Conservation (phyloP, 2,888 invertebrate species). For the Pristionchus maxplancki region DNA sequence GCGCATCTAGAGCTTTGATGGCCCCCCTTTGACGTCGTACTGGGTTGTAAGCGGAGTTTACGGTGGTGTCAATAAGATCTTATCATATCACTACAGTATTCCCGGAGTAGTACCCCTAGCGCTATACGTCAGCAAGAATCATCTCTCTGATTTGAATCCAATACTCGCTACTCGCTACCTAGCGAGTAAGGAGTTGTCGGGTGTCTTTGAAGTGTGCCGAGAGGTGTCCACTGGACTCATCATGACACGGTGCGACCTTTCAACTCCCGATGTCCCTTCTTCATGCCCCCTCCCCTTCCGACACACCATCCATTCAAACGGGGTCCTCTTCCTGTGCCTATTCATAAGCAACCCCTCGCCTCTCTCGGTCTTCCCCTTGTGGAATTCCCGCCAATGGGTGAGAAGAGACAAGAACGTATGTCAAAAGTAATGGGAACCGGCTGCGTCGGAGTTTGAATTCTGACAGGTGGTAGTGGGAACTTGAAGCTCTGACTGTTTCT, state of each 20-base stretch:
- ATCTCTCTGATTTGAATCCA: neutral
- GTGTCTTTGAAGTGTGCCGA: neutral
- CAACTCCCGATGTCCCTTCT: slow-evolving; percentile 20
- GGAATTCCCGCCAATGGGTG: slow-evolving; percentile 24
- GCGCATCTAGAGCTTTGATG: neutral
- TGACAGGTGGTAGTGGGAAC: neutral
- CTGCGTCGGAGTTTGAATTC: slow-evolving; percentile 1
- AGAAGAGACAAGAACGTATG: neutral
- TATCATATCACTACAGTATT: neutral
- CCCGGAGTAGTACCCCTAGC: neutral
- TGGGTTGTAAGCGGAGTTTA: neutral
- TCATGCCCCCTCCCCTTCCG: neutral
- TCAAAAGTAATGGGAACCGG: slow-evolving; percentile 35
- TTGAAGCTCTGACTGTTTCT: neutral
- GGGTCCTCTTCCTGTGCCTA: slow-evolving; percentile 14
- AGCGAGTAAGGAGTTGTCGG: no score
- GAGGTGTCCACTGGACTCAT: no score
- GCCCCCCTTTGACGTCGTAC: neutral
- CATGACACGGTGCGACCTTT: slow-evolving; percentile 37
- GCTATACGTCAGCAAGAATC: neutral
- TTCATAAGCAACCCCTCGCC: neutral
- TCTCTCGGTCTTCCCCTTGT: neutral
- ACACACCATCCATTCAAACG: slow-evolving; percentile 31
- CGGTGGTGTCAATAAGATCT: slow-evolving; percentile 15
- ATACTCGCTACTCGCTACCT: neutral